A percentile compares a stretch with the other conserved stretches of the same genome.
Evolutionary conservation across 1,140 invertebrate genomes (phyloP).

Genomic region (Drosophila navojoa): DNA sequence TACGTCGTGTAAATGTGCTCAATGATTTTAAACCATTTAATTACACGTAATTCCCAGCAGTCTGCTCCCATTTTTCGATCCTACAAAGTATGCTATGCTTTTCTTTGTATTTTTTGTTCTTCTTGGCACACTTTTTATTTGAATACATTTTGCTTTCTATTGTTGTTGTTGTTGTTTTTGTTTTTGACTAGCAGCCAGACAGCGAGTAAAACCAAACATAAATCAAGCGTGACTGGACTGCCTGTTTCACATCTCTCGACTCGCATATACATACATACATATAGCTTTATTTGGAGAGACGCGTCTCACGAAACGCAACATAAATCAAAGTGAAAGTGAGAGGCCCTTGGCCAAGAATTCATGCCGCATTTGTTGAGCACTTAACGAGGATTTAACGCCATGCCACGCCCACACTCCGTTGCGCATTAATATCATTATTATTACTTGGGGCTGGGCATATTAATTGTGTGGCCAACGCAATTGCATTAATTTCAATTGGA

Average conservation of each 20-base stretch:
- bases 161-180: slow-evolving; percentile 1
- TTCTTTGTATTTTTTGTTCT: not conserved
- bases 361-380: slow-evolving; percentile 39
- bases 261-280: too few species aligned
- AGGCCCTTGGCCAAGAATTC: slow-evolving; percentile 28
- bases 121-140: slow-evolving; percentile 41
- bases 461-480: slow-evolving; percentile 31
- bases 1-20: slow-evolving; percentile 44
- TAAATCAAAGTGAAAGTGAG: slow-evolving; percentile 42
- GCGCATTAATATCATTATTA: slow-evolving; percentile 24
- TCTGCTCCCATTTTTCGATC: slow-evolving; percentile 5
- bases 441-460: slow-evolving; percentile 14
- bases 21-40: slow-evolving; percentile 46
- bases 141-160: slow-evolving; percentile 20
- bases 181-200: slow-evolving; percentile 1
- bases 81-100: slow-evolving; percentile 20
- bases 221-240: slow-evolving; percentile 34
- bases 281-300: slow-evolving; percentile 42
- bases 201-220: slow-evolving; percentile 26
- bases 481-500: slow-evolving; percentile 39
- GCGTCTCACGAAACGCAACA: slow-evolving; percentile 39
- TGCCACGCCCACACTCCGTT: slow-evolving; percentile 1
- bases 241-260: not conserved
- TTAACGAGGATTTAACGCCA: slow-evolving; percentile 41
- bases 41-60: slow-evolving; percentile 34